Evolutionary conservation across 2,888 invertebrate genomes (phyloP).

Genomic region (Drosophila mayaguana): DNA sequence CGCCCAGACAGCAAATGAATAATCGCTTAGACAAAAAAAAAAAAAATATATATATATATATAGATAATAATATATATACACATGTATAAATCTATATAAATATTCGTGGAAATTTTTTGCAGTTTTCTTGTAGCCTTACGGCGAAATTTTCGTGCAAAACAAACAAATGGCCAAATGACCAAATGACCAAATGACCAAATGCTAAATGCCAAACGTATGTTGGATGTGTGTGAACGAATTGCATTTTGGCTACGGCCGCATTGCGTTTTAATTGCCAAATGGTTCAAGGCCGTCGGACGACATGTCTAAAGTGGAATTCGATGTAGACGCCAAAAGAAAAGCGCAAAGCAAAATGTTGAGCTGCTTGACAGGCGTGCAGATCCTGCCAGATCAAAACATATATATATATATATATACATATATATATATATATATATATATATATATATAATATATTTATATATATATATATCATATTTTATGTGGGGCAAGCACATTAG

Average conservation of each 20-base stretch:
- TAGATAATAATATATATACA: background rate
- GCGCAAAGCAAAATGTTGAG: conserved; percentile 31
- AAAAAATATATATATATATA: background rate
- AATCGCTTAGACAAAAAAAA: conserved; percentile 6
- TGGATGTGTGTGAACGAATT: conserved; percentile 14
- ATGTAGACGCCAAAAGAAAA: conserved; percentile 50
- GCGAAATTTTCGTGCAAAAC: conserved; percentile 22
- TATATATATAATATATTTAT: background rate
- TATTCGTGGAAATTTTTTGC: conserved; percentile 32
- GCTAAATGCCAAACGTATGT: conserved; percentile 31
- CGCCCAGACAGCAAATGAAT: conserved; percentile 31
- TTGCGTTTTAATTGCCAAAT: conserved; percentile 75
- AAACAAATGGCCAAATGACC: conserved; percentile 24
- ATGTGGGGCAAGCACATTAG: background rate
- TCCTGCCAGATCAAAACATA: conserved; percentile 44
- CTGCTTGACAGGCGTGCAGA: conserved; percentile 42
- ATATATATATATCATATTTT: background rate
- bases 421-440: background rate
- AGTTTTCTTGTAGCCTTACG: conserved; percentile 19
- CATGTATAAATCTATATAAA: background rate
- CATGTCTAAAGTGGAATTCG: conserved; percentile 68
- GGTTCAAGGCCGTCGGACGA: conserved; percentile 68
- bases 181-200: conserved; percentile 26
- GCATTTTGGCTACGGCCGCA: conserved; percentile 37
- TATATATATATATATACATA: background rate